These are phyloP conservation scores for Scaptomyza pallida DNA, from an alignment of 1,140 invertebrate species.

Conservation along the genomic window DNA sequence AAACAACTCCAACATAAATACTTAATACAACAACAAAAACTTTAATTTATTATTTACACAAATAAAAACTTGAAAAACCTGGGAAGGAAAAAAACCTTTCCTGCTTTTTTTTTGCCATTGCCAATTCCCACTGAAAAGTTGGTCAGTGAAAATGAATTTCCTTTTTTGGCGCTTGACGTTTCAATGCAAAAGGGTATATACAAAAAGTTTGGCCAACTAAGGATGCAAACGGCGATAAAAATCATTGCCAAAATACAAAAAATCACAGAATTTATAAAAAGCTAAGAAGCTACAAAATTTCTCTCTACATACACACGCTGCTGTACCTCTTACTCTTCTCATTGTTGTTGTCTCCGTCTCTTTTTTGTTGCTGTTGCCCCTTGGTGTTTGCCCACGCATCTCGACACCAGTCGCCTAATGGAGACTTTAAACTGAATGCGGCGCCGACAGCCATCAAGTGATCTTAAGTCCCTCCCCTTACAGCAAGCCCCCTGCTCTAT, in stretches of 20 bases:
- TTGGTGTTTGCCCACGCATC: slow-evolving; percentile 36
- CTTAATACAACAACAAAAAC: slow-evolving; percentile 35
- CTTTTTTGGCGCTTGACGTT: slow-evolving; percentile 44
- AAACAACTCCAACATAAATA: slow-evolving; percentile 17
- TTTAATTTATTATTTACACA: slow-evolving; percentile 35
- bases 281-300: neutral
- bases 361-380: neutral
- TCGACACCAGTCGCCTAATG: slow-evolving; percentile 41
- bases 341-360: neutral
- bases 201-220: slow-evolving; percentile 2
- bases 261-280: slow-evolving; percentile 24
- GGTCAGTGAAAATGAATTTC: slow-evolving; percentile 68
- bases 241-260: slow-evolving; percentile 30
- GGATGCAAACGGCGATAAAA: slow-evolving; percentile 45
- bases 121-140: slow-evolving; percentile 52
- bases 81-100: slow-evolving; percentile 49
- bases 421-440: slow-evolving; percentile 55
- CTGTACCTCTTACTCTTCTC: neutral
- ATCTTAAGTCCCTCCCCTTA: neutral
- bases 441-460: slow-evolving; percentile 27
- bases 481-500: neutral
- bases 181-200: neutral
- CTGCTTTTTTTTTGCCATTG: slow-evolving; percentile 65
- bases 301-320: slow-evolving; percentile 6
- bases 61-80: slow-evolving; percentile 4